Evolutionary conservation across 2,113 vertebrate genomes (phyloP), one percentile per base, ranked within the genome.

Genomic region (Egretta garzetta): DNA sequence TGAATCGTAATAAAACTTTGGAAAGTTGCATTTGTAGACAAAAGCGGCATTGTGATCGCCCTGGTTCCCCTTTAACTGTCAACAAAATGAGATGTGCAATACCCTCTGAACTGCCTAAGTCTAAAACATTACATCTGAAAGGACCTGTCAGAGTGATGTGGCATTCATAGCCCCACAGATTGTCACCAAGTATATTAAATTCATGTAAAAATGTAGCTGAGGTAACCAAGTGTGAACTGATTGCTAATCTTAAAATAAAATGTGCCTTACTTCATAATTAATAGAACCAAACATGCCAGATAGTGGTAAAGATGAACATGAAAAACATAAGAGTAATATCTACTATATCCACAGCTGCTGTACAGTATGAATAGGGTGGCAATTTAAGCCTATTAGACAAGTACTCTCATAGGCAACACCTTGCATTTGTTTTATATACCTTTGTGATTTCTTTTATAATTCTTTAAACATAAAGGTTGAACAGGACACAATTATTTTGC

Each of bases 401-500:
- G 49, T 58, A 90, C 86, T 90, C 73, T 96, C 90, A 88, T 18
- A 91, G 87, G 71, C n/a, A 93, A 39, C 33, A 67, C 45, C 23
- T 90, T 94, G 45, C 14, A 90, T 50, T 90, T 90, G 4, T 55
- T 90, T 80, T 93, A 43, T 81, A 75, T 85, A 96, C 41, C 33
- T 93, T 93, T 79, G 58, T 80, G 79, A 92, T 94, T 95, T 96
- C 49, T 93, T 56, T 84, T 88, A 84, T n/a, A 86, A 35, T 63
- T 83, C 66, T 94, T 97, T 95, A 95, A 96, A 91, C 41, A 89
- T 63, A 94, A 93, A 95, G 33, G 43, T 96, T 96, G 91, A 97
- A 88, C 39, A 45, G 30, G 62, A 96, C n/a, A 86, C n/a, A 89
- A 75, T 95, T 95, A 94, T 75, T 97, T 98, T 97, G 8, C 39